Percentiles rank a stretch among this genome's conserved stretches.
phyloP scores from a whole-genome alignment of 2,888 invertebrate genomes.

The Brachyptera putata region DNA sequence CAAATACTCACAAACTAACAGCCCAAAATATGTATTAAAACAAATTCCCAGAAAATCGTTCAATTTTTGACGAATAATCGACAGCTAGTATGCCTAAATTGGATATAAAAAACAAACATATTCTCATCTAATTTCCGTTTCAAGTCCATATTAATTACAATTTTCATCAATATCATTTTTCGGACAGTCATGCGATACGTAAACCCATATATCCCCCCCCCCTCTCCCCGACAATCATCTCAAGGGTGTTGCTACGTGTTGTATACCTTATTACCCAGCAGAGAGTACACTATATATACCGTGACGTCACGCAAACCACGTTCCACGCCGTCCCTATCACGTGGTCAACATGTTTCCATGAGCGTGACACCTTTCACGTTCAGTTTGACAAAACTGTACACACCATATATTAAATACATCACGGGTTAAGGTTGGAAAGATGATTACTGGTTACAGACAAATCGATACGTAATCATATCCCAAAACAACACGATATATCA shows the following conservation, averaged over 20 bases:
- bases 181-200: no score
- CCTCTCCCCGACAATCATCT: no score
- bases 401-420: no score
- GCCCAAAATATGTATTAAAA: no score
- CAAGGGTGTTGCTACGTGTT: background rate
- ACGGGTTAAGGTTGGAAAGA: background rate
- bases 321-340: conserved; percentile 30
- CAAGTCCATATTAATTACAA: background rate
- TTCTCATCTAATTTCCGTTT: no score
- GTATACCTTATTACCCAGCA: no score
- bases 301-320: conserved; percentile 28
- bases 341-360: conserved; percentile 15
- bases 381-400: conserved; percentile 8
- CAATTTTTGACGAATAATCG: no score
- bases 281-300: background rate
- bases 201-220: no score
- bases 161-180: background rate
- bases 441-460: background rate
- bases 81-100: no score
- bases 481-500: background rate
- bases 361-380: conserved; percentile 11
- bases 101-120: no score
- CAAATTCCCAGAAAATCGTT: no score
- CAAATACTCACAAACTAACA: no score
- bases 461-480: background rate